These are phyloP conservation scores for Nephrotoma flavescens DNA, from an alignment of 2,888 invertebrate species.

Conservation along the genomic window DNA sequence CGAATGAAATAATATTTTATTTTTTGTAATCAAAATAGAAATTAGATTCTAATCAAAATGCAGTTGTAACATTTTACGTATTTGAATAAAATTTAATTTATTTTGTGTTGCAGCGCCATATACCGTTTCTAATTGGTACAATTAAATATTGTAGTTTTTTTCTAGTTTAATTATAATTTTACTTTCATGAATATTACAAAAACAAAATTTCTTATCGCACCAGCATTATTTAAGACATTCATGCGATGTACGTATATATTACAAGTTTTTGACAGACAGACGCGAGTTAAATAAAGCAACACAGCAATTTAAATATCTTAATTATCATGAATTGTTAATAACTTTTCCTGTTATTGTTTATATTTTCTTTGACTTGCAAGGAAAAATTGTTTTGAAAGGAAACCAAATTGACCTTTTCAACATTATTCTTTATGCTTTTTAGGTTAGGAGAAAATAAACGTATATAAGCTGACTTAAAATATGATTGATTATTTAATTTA, in stretches of 20 bases:
- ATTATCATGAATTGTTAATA: not conserved
- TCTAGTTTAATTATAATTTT: not conserved
- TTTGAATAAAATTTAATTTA: not conserved
- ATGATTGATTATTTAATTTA: not conserved
- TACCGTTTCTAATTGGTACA: not conserved
- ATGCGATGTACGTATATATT: not conserved
- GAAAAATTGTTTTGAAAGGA: not conserved
- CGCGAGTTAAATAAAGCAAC: not conserved
- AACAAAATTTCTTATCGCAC: not conserved
- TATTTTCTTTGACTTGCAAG: not conserved
- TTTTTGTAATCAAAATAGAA: not conserved
- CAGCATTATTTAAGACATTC: not conserved
- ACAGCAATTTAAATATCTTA: not conserved
- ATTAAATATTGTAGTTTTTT: not conserved
- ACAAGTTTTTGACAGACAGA: not conserved
- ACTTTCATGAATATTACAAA: not conserved
- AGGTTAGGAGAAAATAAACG: not conserved
- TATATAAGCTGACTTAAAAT: not conserved
- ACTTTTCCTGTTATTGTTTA: not conserved
- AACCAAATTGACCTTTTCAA: not conserved
- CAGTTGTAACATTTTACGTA: not conserved
- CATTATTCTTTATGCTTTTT: not conserved
- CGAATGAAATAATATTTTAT: not conserved
- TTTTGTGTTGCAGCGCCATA: not conserved
- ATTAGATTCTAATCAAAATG: not conserved